Conservation (phyloP, 2,888 invertebrate genomes). For the Podabrus alpinus region DNA sequence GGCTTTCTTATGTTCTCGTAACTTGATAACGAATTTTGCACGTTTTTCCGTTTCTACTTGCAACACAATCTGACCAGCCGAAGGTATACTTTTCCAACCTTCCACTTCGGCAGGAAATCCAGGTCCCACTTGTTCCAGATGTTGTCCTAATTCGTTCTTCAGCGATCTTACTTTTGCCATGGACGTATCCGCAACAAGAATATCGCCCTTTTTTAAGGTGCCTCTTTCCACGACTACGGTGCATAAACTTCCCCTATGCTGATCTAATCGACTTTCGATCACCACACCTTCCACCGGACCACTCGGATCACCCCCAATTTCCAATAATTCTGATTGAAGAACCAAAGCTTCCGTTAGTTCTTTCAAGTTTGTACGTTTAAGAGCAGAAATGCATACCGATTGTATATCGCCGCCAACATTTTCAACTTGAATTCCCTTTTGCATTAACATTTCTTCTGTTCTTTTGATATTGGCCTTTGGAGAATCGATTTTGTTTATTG, state of each 20-base stretch:
- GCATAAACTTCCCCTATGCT: constrained; percentile 75
- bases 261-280: constrained; percentile 80
- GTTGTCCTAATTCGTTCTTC: constrained; percentile 74
- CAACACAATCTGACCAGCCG: constrained; percentile 85
- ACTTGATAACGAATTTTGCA: constrained; percentile 47
- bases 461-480: constrained; percentile 85
- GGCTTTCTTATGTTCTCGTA: constrained; percentile 64
- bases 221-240: constrained; percentile 83
- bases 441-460: constrained; percentile 74
- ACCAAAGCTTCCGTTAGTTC: constrained; percentile 81
- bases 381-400: constrained; percentile 88
- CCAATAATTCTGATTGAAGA: constrained; percentile 84
- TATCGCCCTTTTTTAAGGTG: constrained; percentile 75
- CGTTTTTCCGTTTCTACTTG: constrained; percentile 66
- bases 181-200: constrained; percentile 81
- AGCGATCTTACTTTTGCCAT: constrained; percentile 85
- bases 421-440: constrained; percentile 79
- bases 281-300: constrained; percentile 89
- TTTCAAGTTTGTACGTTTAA: constrained; percentile 78
- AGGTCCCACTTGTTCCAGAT: constrained; percentile 72
- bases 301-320: constrained; percentile 79
- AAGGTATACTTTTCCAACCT: constrained; percentile 90
- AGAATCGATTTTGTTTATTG: constrained; percentile 98
- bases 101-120: constrained; percentile 82
- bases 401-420: constrained; percentile 91